Base-by-base conservation (phyloP, 2,888 invertebrate genomes). In the Mylabris sibirica region DNA sequence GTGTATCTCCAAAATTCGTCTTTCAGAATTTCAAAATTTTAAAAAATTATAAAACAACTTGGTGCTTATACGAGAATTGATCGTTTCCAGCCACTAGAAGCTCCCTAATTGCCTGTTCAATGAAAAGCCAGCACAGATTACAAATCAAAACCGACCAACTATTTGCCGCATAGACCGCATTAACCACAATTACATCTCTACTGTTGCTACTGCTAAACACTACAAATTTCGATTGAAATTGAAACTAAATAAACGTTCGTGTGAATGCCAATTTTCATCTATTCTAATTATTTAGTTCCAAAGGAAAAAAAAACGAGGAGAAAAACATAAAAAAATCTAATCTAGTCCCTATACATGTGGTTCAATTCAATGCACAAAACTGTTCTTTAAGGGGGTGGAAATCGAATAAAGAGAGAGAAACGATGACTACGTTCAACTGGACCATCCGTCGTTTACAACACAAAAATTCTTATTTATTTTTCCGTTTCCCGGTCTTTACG, bases 401-500 rank as follows among this genome's bases (percentile, higher is more conserved):
- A 22, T 60, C 3, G 60, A 61, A 30, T 17, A 60, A 35, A 24
- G 60, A 44, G 60, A 53, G 53, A 22, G 22, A 24, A 24, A 53
- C 11, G 22, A 22, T 3, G 20, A 30, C 30, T 11, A 53, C 1
- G 22, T 9, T 12, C 53, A 53, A 53, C 53, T 65, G 49, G 49
- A 49, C 63, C 63, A 64, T 53, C 66, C 69, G 68, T 68, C 60
- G 65, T 60, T 65, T 60, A 60, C 68, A 60, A 65, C 66, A 53
- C 53, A 53, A 59, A 64, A 78, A 81, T 80, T 78, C 81, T 83
- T 83, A 83, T 84, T 84, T 84, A 84, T 84, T 83, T 83, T 84
- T 84, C 84, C 84, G 84, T 79, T 84, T 84, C 82, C 83, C 83
- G 77, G 74, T 75, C 77, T 81, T 81, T 82, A 80, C 80, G 76